Conservation (phyloP, 2,888 invertebrate genomes). For the Smittia sp. region DNA sequence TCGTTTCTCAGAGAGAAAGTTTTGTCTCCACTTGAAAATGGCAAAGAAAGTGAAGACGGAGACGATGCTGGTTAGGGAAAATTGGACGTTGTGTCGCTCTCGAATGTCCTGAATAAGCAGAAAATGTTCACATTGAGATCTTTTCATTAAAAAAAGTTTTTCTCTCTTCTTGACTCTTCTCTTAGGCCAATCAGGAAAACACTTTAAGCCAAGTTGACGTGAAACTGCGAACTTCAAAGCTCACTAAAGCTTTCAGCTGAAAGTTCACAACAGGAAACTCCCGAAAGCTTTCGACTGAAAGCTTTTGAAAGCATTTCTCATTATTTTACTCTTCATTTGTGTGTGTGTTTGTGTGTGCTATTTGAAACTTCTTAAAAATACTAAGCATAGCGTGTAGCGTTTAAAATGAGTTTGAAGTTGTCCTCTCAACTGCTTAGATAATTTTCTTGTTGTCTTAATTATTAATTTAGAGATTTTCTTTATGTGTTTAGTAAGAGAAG, state of each 20-base stretch:
- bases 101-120: not conserved
- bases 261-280: no score
- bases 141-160: not conserved
- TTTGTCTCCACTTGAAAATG: not conserved
- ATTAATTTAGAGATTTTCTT: slow-evolving; percentile 15
- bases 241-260: no score
- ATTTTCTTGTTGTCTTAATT: not conserved
- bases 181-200: not conserved
- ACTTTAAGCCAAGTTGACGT: not conserved
- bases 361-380: slow-evolving; percentile 2
- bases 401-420: not conserved
- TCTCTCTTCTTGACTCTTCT: not conserved
- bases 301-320: not conserved
- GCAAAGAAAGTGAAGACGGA: not conserved
- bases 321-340: not conserved
- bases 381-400: slow-evolving; percentile 12
- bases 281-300: no score
- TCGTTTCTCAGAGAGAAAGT: not conserved
- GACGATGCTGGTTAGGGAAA: not conserved
- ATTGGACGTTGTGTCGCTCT: not conserved
- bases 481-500: not conserved
- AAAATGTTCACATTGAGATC: slow-evolving; percentile 16
- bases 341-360: not conserved
- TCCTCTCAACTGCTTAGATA: not conserved
- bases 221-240: not conserved